These are phyloP conservation scores for Microchrysa polita DNA, from an alignment of 2,888 invertebrate species.

Conservation along the genomic window DNA sequence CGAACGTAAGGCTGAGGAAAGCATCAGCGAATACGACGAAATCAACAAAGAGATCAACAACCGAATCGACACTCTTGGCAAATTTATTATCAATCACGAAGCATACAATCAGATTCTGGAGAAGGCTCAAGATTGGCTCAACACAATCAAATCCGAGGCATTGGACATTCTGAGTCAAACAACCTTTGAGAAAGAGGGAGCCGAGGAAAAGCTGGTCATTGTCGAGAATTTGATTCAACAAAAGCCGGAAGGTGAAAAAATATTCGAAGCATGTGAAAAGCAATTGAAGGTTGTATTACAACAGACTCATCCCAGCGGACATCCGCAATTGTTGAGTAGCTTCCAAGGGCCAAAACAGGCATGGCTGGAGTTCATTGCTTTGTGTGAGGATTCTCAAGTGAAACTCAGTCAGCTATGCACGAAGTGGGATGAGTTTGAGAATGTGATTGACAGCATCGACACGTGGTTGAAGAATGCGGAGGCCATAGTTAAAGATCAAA, in stretches of 20 bases:
- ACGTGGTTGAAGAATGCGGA: conserved; percentile 89
- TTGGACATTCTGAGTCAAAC: conserved; percentile 80
- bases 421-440: conserved; percentile 84
- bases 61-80: conserved; percentile 73
- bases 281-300: conserved; percentile 77
- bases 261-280: conserved; percentile 74
- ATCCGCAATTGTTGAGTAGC: conserved; percentile 76
- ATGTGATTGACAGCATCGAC: conserved; percentile 78
- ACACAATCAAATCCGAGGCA: conserved; percentile 81
- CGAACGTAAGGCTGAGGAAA: conserved; percentile 76
- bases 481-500: conserved; percentile 86
- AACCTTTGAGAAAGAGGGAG: conserved; percentile 80
- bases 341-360: conserved; percentile 77
- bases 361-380: conserved; percentile 79
- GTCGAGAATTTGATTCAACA: conserved; percentile 81
- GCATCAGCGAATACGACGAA: conserved; percentile 76
- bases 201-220: conserved; percentile 77
- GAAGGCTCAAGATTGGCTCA: conserved; percentile 83
- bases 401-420: conserved; percentile 80
- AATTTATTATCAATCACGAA: conserved; percentile 83
- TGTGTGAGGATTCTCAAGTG: conserved; percentile 76
- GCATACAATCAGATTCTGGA: conserved; percentile 83
- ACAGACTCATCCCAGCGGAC: conserved; percentile 81
- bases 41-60: conserved; percentile 74
- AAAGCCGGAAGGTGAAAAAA: conserved; percentile 76